Evolutionary conservation across 2,888 invertebrate genomes (phyloP).

Genomic region (Brachylomia viminalis): DNA sequence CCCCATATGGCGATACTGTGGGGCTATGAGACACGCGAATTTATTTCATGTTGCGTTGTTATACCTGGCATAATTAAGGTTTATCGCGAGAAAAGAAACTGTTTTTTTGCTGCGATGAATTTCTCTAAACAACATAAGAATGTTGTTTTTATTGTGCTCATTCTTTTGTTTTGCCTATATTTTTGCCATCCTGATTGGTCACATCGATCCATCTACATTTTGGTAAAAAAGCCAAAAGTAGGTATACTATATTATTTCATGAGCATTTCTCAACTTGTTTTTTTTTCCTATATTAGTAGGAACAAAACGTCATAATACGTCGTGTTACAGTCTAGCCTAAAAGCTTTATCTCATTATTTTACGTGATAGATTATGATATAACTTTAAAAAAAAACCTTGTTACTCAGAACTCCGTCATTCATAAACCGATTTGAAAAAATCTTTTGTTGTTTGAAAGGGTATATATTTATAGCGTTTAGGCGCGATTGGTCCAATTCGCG

Average conservation of each 20-base stretch:
- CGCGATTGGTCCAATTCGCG: too few species aligned
- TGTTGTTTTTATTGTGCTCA: background rate
- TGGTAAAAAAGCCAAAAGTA: background rate
- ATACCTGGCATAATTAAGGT: conserved; percentile 27
- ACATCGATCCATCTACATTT: background rate
- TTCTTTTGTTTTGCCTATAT: conserved; percentile 11
- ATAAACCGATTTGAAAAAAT: too few species aligned
- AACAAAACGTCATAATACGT: background rate
- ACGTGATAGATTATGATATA: background rate
- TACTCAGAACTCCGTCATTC: too few species aligned
- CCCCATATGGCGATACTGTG: conserved; percentile 41
- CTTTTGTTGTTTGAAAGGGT: too few species aligned
- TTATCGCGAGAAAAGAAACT: conserved; percentile 24
- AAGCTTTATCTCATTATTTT: background rate
- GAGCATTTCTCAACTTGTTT: background rate
- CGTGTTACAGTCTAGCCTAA: background rate
- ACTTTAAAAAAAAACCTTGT: too few species aligned
- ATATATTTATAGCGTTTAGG: too few species aligned
- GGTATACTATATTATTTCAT: background rate
- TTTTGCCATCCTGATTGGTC: background rate
- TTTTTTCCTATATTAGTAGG: background rate
- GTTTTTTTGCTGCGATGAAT: conserved; percentile 10
- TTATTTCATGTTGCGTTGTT: conserved; percentile 34
- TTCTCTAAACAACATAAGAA: conserved; percentile 6
- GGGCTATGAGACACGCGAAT: conserved; percentile 48